phyloP scores from a whole-genome alignment of 2,113 vertebrate species.

The Indicator maculatus region DNA sequence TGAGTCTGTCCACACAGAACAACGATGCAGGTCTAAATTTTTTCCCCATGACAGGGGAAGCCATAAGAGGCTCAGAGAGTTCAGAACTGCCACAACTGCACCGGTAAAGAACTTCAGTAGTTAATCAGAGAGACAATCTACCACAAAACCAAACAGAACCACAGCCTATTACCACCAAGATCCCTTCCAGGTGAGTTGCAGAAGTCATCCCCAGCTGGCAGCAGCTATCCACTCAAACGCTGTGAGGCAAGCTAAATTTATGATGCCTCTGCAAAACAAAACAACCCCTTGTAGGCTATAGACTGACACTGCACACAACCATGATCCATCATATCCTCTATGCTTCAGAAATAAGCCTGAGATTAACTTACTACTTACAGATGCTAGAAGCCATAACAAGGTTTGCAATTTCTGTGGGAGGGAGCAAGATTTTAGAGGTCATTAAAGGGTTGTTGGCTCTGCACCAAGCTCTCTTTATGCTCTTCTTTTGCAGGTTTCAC shows the following conservation, averaged over 20 bases:
- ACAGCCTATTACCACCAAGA: neutral
- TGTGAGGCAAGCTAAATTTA: neutral
- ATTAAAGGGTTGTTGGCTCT: neutral
- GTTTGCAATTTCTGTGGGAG: neutral
- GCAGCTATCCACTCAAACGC: neutral
- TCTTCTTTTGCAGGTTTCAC: constrained; percentile 15
- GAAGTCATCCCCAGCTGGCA: neutral
- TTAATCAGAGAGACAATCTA: neutral
- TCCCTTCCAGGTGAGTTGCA: neutral
- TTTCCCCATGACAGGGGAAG: neutral
- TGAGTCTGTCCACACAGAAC: neutral
- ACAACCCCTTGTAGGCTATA: neutral
- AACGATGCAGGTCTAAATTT: neutral
- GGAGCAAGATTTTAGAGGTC: neutral
- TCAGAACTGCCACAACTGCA: neutral
- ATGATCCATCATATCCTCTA: neutral
- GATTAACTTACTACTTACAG: neutral
- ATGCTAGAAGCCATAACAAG: neutral
- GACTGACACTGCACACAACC: neutral
- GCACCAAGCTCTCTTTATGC: neutral
- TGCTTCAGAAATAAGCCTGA: neutral
- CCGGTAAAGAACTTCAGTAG: neutral
- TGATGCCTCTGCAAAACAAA: neutral
- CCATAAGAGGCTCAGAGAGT: neutral
- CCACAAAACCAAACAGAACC: neutral